Percentiles rank a stretch among this genome's conserved stretches.
phyloP scores from a whole-genome alignment of 2,797 vertebrate genomes.

The Mus minutoides region DNA sequence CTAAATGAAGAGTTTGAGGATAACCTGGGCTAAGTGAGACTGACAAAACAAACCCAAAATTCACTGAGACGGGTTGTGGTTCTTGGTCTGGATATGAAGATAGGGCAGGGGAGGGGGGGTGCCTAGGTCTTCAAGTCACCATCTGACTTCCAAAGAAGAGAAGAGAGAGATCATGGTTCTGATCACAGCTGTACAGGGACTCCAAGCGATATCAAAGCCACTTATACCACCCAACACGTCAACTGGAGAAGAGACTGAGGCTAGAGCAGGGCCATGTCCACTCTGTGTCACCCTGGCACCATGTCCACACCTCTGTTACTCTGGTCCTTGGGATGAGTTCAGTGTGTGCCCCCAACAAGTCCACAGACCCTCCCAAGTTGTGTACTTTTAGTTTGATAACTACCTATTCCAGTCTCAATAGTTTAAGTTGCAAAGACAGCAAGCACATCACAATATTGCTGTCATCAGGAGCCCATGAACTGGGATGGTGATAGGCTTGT shows the following conservation, averaged over 20 bases:
- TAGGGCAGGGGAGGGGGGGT: too few species aligned
- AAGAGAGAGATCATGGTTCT: not conserved
- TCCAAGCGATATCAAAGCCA: not conserved
- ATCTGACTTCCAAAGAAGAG: not conserved
- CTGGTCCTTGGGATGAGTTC: not conserved
- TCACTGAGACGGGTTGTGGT: not conserved
- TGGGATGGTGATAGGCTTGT: not conserved
- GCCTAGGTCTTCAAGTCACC: not conserved
- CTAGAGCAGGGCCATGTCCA: not conserved
- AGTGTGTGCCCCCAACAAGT: not conserved
- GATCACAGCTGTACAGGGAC: not conserved
- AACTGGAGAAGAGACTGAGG: not conserved
- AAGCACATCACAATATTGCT: not conserved
- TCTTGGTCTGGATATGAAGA: not conserved
- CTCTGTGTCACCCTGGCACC: not conserved
- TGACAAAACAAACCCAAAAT: not conserved
- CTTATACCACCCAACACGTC: not conserved
- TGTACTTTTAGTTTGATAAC: not conserved
- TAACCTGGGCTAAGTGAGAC: not conserved
- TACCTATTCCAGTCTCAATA: not conserved
- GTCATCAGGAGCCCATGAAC: not conserved
- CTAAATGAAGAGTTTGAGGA: not conserved
- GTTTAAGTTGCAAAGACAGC: not conserved
- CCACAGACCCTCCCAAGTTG: not conserved
- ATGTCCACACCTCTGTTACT: not conserved